Base-by-base conservation (phyloP, 2,113 vertebrate species). In the Embiotoca jacksoni region DNA sequence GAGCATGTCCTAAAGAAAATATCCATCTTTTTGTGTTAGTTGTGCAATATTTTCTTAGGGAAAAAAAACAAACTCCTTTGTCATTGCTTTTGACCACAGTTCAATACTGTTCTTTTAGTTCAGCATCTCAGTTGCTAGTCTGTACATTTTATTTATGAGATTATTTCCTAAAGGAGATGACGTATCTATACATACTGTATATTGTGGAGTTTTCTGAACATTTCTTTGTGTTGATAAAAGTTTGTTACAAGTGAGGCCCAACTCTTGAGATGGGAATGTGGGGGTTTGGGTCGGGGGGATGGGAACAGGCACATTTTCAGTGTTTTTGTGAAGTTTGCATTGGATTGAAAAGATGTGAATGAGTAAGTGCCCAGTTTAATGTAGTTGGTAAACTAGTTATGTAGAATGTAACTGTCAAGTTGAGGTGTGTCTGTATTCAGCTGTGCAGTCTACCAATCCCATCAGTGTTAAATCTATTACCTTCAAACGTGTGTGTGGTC, bases 81-180 rank as follows among this genome's bases (percentile, higher is more conserved):
- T 85, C 85, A 59, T 91, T 85, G 81, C 61, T 72, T 92, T 92
- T 83, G 83, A 92, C 84, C 92, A 23, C 23, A 74, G 56, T 86
- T 91, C 88, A 35, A 81, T 67, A 76, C 74, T 35, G 8, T 90
- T 74, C 52, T 69, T 85, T 87, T 72, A 53, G 72, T 87, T 84
- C 72, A 83, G 75, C 84, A 81, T 92, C 89, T 82, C 81, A 73
- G 83, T 86, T 94, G 88, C 93, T 93, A 89, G 84, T 96, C 91
- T 90, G 88, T 92, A 93, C 86, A 91, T 87, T 95, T 95, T 94
- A 96, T 97, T 97, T 96, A 96, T 95, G 85, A 91, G 78, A 91
- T 85, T 85, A 84, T 93, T 92, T 95, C 93, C 92, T 82, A 92
- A 37, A 92, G 91, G 84, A 80, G 82, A 83, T 82, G 75, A 86